Base-by-base conservation (phyloP, 2,888 invertebrate species). In the Eumacrocentrus americanus region DNA sequence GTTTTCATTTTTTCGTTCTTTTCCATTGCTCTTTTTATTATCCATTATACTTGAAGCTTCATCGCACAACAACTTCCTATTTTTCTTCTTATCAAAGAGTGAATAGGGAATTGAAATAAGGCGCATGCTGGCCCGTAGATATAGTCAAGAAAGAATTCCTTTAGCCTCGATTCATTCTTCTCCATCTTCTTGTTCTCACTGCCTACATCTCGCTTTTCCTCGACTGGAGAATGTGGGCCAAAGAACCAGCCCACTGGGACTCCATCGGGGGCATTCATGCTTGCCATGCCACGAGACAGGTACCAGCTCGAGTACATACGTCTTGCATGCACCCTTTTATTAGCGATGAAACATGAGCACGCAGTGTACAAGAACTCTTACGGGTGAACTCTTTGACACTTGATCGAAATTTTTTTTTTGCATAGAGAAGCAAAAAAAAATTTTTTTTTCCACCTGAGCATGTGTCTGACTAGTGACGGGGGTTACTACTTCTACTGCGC, bases 201-300 rank as follows among this genome's bases (percentile, higher is more conserved):
- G 20, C 29, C 9, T 12, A 11, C n/a, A 35, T 37, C 44, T 37
- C 11, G 11, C 20, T 51, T 51, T 51, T 6, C 20, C 20, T 5
- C n/a, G 48, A 51, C 16, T 14, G 14, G 11, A n/a, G 25, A 51
- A 37, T 51, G 20, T 51, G 37, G 51, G 37, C 18, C 51, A 51
- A 51, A 51, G 37, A 51, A 51, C 20, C 51, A 51, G 35, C 37
- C 51, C 34, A 20, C 20, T 20, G 37, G 34, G 34, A 51, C 35
- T 20, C 35, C 20, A 51, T 51, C 34, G 51, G 35, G 35, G 35
- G 37, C 37, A 37, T 35, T 51, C 18, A 37, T 12, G 22, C 20
- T 7, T n/a, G 22, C 44, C 20, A 18, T n/a, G 22, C 44, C 3
- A 51, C 51, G 37, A 51, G 22, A 37, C 20, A 35, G 20, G 51